Conservation (phyloP, 2,797 vertebrate genomes). For the Leucoraja ocellata region DNA sequence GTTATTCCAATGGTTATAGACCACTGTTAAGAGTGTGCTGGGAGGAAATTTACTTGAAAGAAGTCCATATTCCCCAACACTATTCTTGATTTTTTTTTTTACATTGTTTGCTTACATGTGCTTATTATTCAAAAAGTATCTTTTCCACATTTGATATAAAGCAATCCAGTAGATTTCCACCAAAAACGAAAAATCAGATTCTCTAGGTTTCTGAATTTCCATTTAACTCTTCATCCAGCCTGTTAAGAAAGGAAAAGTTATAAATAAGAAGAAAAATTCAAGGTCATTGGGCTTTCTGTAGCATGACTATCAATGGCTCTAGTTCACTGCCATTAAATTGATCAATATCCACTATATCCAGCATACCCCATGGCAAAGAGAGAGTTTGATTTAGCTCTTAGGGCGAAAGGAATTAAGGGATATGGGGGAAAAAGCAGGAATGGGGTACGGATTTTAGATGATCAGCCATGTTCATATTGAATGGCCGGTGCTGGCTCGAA, state of each 20-base stretch:
- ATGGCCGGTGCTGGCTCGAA: too few species aligned
- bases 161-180: not conserved
- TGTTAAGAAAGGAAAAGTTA: not conserved
- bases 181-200: not conserved
- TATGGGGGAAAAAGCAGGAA: too few species aligned
- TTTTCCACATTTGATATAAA: not conserved
- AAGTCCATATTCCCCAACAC: not conserved
- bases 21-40: not conserved
- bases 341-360: too few species aligned
- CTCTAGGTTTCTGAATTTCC: constrained; percentile 6
- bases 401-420: too few species aligned
- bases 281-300: not conserved
- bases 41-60: not conserved
- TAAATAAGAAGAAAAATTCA: too few species aligned
- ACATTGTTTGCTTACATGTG: not conserved
- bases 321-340: too few species aligned
- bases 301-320: not conserved
- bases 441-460: too few species aligned
- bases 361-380: too few species aligned
- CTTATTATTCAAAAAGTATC: not conserved
- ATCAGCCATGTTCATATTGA: too few species aligned
- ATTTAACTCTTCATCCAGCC: constrained; percentile 19
- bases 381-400: too few species aligned
- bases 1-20: not conserved
- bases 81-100: not conserved